phyloP scores from a whole-genome alignment of 2,113 vertebrate genomes.

The Chrysemys picta region DNA sequence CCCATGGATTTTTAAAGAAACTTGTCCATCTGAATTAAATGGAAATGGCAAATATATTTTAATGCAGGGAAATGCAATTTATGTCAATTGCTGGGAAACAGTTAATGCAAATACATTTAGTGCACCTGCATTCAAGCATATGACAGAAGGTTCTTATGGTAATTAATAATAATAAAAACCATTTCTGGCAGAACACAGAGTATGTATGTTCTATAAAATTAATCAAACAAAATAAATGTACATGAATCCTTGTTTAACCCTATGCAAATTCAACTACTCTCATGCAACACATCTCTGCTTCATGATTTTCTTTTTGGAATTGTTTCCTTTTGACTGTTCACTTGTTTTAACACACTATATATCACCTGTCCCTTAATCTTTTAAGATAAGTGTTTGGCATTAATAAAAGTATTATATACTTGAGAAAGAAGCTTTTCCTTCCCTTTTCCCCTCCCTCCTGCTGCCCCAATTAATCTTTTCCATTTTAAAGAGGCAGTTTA shows the following conservation, averaged over 20 bases:
- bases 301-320: not conserved
- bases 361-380: not conserved
- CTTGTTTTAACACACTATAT: not conserved
- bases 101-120: not conserved
- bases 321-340: not conserved
- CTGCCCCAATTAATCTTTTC: not conserved
- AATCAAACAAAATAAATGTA: not conserved
- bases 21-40: not conserved
- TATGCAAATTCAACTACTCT: not conserved
- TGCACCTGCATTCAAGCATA: constrained; percentile 43
- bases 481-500: not conserved
- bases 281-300: not conserved
- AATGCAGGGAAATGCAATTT: not conserved
- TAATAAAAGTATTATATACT: not conserved
- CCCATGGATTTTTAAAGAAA: not conserved
- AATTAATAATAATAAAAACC: constrained; percentile 36
- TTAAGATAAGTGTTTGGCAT: not conserved
- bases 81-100: not conserved
- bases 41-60: not conserved
- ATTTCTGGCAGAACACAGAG: constrained; percentile 25
- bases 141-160: not conserved
- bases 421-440: not conserved
- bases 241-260: not conserved
- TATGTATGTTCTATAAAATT: constrained; percentile 15
- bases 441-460: not conserved